phyloP scores from a whole-genome alignment of 2,113 vertebrate species.

The Lepus americanus region DNA sequence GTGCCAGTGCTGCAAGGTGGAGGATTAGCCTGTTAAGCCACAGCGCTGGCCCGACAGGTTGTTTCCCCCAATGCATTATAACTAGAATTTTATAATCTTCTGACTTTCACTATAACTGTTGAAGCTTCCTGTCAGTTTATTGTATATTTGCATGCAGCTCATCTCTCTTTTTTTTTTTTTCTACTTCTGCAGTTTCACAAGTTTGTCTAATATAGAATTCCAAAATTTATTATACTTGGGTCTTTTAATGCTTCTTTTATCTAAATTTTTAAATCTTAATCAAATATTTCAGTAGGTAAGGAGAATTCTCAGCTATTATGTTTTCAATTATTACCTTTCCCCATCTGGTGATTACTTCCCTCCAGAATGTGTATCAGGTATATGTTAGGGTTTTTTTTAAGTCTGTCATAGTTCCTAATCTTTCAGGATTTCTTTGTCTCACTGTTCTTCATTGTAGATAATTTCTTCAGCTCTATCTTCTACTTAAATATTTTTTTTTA shows the following conservation, averaged over 20 bases:
- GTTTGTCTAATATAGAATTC: not conserved
- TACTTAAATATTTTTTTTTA: too few species aligned
- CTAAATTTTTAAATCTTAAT: not conserved
- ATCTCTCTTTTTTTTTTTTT: not conserved
- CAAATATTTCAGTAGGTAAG: not conserved
- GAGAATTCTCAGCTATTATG: too few species aligned
- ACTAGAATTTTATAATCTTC: not conserved
- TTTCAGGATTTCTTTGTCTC: not conserved
- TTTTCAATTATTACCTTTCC: too few species aligned
- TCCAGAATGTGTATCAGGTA: too few species aligned
- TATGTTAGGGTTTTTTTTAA: too few species aligned
- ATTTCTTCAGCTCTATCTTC: not conserved
- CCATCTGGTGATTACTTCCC: too few species aligned
- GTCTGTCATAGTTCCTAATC: not conserved
- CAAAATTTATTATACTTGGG: not conserved
- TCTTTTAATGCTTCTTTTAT: not conserved
- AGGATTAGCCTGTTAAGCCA: too few species aligned
- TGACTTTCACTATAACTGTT: not conserved
- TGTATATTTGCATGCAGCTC: not conserved
- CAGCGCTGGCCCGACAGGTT: too few species aligned
- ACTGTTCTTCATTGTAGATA: not conserved
- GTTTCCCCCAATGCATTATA: not conserved
- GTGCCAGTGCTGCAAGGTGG: too few species aligned
- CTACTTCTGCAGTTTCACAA: not conserved
- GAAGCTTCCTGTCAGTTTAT: not conserved